These are phyloP conservation scores for Anser brachyrhynchus DNA, from an alignment of 2,113 vertebrate species.

Conservation along the genomic window DNA sequence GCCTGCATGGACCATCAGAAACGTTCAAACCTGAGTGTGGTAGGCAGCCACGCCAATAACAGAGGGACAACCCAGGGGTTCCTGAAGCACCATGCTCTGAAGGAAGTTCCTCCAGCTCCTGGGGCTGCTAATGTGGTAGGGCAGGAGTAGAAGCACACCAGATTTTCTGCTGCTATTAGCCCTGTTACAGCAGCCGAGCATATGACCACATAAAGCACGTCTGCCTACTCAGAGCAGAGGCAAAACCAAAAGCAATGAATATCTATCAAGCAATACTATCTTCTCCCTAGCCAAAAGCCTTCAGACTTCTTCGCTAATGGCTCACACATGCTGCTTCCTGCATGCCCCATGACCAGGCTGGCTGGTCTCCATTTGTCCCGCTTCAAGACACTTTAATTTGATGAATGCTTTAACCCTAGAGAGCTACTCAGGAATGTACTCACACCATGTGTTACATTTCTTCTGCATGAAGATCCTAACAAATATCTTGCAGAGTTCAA, in stretches of 20 bases:
- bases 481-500: not conserved
- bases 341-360: not conserved
- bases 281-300: not conserved
- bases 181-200: not conserved
- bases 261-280: not conserved
- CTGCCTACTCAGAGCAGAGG: not conserved
- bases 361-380: not conserved
- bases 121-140: not conserved
- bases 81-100: not conserved
- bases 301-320: not conserved
- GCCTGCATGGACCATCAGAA: not conserved
- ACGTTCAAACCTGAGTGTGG: not conserved
- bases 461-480: not conserved
- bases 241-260: not conserved
- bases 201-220: not conserved
- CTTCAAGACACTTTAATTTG: not conserved
- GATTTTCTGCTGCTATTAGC: not conserved
- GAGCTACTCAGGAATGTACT: not conserved
- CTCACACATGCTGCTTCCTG: not conserved
- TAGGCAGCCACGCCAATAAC: fast-evolving
- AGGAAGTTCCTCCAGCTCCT: fast-evolving
- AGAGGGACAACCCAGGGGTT: not conserved
- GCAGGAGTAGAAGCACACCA: not conserved
- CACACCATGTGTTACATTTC: not conserved
- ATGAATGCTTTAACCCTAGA: not conserved